Percentiles rank a stretch among this genome's conserved stretches.
Evolutionary conservation across 2,797 vertebrate genomes (phyloP).

Genomic region (Amniataba percoides): DNA sequence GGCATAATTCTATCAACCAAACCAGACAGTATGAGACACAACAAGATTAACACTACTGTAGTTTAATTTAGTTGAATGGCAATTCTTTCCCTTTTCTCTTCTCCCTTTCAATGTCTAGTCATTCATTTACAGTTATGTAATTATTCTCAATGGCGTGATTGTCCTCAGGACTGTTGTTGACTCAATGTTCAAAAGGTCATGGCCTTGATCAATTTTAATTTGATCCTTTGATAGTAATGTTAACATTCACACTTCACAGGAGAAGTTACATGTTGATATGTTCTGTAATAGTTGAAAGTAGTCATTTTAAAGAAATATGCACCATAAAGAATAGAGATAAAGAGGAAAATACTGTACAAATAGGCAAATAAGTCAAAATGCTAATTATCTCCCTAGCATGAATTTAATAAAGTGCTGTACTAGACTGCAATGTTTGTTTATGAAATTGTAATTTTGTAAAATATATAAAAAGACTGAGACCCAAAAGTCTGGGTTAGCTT

Average conservation of each 20-base stretch:
- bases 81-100: neutral
- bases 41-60: neutral
- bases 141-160: slow-evolving; percentile 48
- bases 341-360: neutral
- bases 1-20: neutral
- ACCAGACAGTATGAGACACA: neutral
- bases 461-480: neutral
- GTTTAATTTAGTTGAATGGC: neutral
- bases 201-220: neutral
- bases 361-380: neutral
- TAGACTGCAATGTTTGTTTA: neutral
- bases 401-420: neutral
- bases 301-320: neutral
- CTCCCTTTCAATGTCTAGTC: neutral
- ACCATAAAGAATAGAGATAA: neutral
- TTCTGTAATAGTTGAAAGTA: neutral
- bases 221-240: slow-evolving; percentile 20
- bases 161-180: slow-evolving; percentile 44
- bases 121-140: slow-evolving; percentile 40
- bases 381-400: neutral
- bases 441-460: neutral
- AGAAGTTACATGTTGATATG: neutral
- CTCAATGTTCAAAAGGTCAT: slow-evolving; percentile 37
- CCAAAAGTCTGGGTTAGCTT: neutral
- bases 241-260: neutral